These are phyloP conservation scores for Synergus itoensis DNA, from an alignment of 2,888 invertebrate genomes.

Conservation along the genomic window DNA sequence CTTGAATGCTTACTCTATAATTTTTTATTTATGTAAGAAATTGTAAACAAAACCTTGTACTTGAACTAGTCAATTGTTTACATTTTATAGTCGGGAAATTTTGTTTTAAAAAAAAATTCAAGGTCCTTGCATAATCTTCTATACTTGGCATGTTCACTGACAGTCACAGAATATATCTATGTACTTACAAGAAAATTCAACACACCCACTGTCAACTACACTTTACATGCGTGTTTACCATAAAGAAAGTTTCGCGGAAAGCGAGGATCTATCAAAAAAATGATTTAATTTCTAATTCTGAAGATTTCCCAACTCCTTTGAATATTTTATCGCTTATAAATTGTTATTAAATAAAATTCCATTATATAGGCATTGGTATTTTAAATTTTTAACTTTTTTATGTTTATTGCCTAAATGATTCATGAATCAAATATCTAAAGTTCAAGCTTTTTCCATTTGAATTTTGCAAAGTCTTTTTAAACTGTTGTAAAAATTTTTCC, in stretches of 20 bases:
- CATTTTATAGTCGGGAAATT: background rate
- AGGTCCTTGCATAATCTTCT: background rate
- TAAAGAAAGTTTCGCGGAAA: background rate
- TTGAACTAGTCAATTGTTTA: background rate
- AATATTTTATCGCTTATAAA: background rate
- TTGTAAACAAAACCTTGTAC: background rate
- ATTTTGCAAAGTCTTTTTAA: background rate
- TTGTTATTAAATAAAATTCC: background rate
- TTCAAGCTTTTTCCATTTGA: background rate
- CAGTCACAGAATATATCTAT: background rate
- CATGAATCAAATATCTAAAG: background rate
- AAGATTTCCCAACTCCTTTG: too few relatives aligned
- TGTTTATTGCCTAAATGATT: background rate
- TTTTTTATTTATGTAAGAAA: background rate
- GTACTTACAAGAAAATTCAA: background rate
- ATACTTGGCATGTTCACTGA: background rate
- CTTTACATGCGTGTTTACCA: background rate
- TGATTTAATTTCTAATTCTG: background rate
- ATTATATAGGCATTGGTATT: too few relatives aligned
- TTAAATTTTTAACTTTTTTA: background rate
- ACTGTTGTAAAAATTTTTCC: background rate
- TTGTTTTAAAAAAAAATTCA: background rate
- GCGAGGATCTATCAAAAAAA: background rate
- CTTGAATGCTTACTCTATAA: slow-evolving; percentile 2
- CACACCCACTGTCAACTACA: background rate